phyloP scores from a whole-genome alignment of 2,888 invertebrate species.

The Cancer borealis region DNA sequence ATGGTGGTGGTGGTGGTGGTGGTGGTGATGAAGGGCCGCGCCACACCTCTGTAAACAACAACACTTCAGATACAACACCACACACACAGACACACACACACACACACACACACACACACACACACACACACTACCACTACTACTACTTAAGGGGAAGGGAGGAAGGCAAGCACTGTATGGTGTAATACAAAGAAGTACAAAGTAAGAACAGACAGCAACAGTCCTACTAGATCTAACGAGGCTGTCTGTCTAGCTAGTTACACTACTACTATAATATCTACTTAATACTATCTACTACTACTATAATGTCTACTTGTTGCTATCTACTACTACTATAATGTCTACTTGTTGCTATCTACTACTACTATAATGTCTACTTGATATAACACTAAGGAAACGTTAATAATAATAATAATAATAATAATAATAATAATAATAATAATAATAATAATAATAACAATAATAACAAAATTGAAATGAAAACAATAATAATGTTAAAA shows the following conservation, averaged over 20 bases:
- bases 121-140: neutral
- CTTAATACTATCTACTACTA: no score
- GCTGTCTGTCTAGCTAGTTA: no score
- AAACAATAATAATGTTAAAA: neutral
- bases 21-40: neutral
- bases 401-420: neutral
- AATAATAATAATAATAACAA: neutral
- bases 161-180: no score
- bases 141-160: neutral
- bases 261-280: no score
- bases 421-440: neutral
- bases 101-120: neutral
- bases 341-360: neutral
- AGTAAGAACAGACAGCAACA: no score
- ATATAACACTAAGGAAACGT: neutral
- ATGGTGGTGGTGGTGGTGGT: no score
- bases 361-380: neutral
- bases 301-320: no score
- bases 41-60: neutral
- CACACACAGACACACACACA: neutral
- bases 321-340: no score
- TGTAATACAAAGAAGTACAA: no score
- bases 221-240: no score
- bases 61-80: neutral
- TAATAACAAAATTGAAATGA: neutral